Evolutionary conservation across 2,797 vertebrate genomes (phyloP), one percentile per base, ranked within the genome.

Genomic region (Hydrolagus colliei): DNA sequence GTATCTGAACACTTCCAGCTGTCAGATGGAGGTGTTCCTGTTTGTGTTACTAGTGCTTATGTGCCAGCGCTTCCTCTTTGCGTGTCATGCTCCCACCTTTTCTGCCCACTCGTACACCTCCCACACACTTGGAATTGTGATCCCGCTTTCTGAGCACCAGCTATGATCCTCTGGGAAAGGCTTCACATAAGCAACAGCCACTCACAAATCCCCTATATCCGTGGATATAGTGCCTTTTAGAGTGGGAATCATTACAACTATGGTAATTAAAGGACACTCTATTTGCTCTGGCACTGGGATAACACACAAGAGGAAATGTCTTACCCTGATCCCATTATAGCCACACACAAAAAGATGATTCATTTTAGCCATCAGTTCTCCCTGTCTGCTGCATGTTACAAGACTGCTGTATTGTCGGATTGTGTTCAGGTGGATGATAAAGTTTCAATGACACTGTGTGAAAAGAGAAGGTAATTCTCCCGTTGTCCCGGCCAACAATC

Each of bases 121-220:
- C 79, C 71, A 84, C 79, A 71, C 79, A 71, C 32, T 84, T 84
- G 79, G 65, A 84, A 71, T 84, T 84, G 79, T 84, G 41, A 14
- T 84, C 65, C 79, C 65, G 61, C 32, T 68, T 62, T 41, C 65
- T 20, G 41, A 41, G 65, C 32, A 52, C 27, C 35, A 32, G 32
- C 65, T 71, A 84, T 68, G 16, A 84, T 71, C 9, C 65, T 65
- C 79, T 0, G 7, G 32, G 41, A 41, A 32, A 82, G 41, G 65
- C 67, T 41, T 41, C 2, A 71, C 35, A 41, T 67, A 32, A 80
- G 59, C 62, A 67, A 80, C 41, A 80, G 10, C 62, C n/a, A 27
- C 62, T n/a, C 6, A 13, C 65, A 41, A 71, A 68, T 71, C 79
- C 65, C 79, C 20, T 8, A 27, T 84, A 20, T 35, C 79, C 62